These are phyloP conservation scores for Stomatorhinus ivindoensis DNA, from an alignment of 2,113 vertebrate genomes.

Conservation along the genomic window DNA sequence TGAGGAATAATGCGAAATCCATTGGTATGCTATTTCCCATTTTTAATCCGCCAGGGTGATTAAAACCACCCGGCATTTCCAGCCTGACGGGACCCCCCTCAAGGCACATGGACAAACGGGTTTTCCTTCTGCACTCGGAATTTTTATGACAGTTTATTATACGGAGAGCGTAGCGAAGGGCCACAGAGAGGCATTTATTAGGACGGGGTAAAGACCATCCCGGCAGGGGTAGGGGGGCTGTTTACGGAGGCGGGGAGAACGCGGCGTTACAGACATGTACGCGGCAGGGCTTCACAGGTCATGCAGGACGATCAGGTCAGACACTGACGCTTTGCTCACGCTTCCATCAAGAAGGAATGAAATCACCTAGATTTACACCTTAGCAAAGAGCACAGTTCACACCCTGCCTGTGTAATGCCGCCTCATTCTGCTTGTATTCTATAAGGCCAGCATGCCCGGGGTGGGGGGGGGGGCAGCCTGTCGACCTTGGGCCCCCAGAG, in stretches of 20 bases:
- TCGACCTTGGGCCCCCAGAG: background rate
- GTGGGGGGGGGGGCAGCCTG: too few relatives aligned
- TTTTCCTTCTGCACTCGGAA: constrained; percentile 11
- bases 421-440: background rate
- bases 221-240: background rate
- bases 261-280: background rate
- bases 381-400: background rate
- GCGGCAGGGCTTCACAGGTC: background rate
- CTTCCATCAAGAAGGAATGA: background rate
- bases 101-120: background rate
- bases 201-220: constrained; percentile 3
- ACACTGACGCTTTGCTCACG: background rate
- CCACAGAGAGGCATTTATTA: constrained; percentile 12
- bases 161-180: constrained; percentile 5
- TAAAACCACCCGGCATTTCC: constrained; percentile 18
- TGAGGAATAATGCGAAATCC: constrained; percentile 11
- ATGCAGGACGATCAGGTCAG: background rate
- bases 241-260: background rate
- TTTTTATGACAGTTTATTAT: constrained; percentile 21
- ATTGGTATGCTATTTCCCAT: background rate
- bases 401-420: background rate
- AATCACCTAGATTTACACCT: background rate
- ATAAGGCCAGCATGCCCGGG: background rate
- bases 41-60: constrained; percentile 17
- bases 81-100: background rate